A percentile compares a stretch with the other conserved stretches of the same genome.
Conservation (phyloP, 2,888 invertebrate genomes). For the Sussaba pulchella region DNA sequence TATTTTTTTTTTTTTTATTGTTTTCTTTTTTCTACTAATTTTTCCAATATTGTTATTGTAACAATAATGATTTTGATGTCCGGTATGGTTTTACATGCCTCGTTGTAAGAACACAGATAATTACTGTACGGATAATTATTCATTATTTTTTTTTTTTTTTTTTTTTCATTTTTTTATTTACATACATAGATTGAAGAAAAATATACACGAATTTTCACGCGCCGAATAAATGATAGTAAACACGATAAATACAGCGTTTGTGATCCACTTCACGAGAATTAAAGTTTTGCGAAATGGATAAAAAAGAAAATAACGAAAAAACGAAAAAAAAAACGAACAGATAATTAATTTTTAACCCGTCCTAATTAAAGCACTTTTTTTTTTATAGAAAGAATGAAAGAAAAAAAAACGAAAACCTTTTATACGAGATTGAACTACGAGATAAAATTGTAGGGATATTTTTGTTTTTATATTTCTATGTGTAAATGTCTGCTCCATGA, state of each 20-base stretch:
- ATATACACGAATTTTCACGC: constrained; percentile 27
- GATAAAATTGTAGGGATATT: constrained; percentile 78
- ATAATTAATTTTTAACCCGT: constrained; percentile 75
- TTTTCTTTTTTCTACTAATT: constrained; percentile 55
- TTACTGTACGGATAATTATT: constrained; percentile 66
- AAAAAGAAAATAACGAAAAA: constrained; percentile 18
- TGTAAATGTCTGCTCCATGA: constrained; percentile 83
- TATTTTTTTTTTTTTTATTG: constrained; percentile 60
- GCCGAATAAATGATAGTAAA: constrained; percentile 43
- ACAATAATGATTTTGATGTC: constrained; percentile 68
- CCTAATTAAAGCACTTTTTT: constrained; percentile 73
- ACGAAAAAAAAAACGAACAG: constrained; percentile 31
- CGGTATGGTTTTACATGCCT: constrained; percentile 79
- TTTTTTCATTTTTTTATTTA: constrained; percentile 27
- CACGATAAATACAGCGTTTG: constrained; percentile 24
- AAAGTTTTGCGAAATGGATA: constrained; percentile 30
- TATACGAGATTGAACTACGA: constrained; percentile 78
- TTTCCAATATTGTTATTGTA: constrained; percentile 68
- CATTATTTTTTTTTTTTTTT: constrained; percentile 42
- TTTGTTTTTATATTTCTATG: constrained; percentile 82
- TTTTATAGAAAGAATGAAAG: no score
- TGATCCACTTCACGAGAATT: constrained; percentile 25
- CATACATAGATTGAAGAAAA: constrained; percentile 29
- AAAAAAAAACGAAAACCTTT: constrained; percentile 71
- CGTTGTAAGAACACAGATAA: constrained; percentile 67